These are phyloP conservation scores for Sussaba pulchella DNA, from an alignment of 2,888 invertebrate species.

Conservation along the genomic window DNA sequence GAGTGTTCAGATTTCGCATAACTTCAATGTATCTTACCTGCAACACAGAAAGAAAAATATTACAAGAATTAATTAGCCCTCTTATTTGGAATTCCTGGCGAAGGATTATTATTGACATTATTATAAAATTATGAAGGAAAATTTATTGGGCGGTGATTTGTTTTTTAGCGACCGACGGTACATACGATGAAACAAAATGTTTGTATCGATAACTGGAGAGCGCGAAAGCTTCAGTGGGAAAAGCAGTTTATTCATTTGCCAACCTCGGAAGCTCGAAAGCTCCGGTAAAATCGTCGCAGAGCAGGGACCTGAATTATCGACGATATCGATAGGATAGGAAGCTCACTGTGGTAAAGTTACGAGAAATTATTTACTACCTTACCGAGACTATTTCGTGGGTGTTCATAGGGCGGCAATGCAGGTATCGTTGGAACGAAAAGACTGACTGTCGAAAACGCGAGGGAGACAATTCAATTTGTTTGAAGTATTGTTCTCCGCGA, in stretches of 20 bases:
- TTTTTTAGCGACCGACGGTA: conserved; percentile 5
- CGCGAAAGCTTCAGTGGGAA: not conserved
- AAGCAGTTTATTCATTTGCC: conserved; percentile 14
- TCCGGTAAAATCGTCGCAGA: not conserved
- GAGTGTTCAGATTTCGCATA: not conserved
- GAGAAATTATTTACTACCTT: conserved; percentile 4
- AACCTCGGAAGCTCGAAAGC: conserved; percentile 20
- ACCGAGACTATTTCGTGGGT: not conserved
- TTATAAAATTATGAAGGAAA: not conserved
- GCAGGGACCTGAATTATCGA: conserved; percentile 38
- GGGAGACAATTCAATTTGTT: not conserved
- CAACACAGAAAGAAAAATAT: conserved; percentile 37
- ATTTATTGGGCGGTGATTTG: not conserved
- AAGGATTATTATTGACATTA: not conserved
- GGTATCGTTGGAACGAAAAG: not conserved
- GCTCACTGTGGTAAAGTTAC: not conserved
- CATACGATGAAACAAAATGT: not conserved
- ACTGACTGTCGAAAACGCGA: not conserved
- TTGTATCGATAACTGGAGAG: conserved; percentile 34
- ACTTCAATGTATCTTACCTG: conserved; percentile 52
- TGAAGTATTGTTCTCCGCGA: not conserved
- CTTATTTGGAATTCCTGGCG: not conserved
- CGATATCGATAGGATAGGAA: conserved; percentile 7
- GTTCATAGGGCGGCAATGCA: not conserved
- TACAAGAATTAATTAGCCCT: not conserved